Conservation (phyloP, 2,113 vertebrate species). For the Corvus cornix region DNA sequence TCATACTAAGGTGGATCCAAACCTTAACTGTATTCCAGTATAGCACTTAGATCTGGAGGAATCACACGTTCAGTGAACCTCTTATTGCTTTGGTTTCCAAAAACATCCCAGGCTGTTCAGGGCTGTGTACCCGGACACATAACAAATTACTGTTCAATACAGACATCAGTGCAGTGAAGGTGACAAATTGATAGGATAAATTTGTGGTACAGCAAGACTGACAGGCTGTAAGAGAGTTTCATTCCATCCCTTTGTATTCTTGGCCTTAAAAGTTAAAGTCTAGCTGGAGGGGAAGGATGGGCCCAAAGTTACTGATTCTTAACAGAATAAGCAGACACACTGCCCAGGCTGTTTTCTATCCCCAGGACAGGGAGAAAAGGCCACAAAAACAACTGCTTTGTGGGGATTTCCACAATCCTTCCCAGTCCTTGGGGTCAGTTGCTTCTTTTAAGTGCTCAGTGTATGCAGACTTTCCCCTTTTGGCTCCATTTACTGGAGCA, state of each 20-base stretch:
- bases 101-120: not conserved
- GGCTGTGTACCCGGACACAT: not conserved
- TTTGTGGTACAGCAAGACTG: not conserved
- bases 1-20: not conserved
- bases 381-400: not conserved
- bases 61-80: not conserved
- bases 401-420: not conserved
- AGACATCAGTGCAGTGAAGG: not conserved
- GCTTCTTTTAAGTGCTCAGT: fast-evolving
- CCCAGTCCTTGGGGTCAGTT: fast-evolving
- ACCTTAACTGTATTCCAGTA: not conserved
- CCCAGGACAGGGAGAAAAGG: not conserved
- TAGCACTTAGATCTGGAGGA: not conserved
- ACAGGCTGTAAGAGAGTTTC: not conserved
- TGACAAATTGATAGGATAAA: not conserved
- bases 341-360: not conserved
- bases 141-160: not conserved
- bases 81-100: not conserved
- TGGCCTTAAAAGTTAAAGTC: not conserved
- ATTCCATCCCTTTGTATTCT: not conserved
- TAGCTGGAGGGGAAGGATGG: constrained; percentile 1
- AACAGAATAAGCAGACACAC: not conserved
- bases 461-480: not conserved
- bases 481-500: not conserved
- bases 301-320: not conserved